These are phyloP conservation scores for Distichodus sexfasciatus DNA, from an alignment of 2,797 vertebrate species.

Conservation along the genomic window DNA sequence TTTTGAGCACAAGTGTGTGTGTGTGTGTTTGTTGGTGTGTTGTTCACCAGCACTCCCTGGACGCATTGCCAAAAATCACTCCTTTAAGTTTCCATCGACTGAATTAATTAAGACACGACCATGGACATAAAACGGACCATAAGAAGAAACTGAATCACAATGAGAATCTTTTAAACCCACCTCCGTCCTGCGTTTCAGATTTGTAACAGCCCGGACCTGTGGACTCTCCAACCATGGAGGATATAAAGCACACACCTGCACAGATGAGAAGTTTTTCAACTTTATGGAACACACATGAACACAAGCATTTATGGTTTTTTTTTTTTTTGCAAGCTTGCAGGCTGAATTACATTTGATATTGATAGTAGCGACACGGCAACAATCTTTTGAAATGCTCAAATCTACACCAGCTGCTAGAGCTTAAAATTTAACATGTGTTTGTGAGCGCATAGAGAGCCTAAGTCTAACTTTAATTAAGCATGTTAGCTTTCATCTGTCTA, in stretches of 20 bases:
- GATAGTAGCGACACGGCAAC: conserved; percentile 35
- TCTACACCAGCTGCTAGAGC: conserved; percentile 34
- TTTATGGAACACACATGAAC: not conserved
- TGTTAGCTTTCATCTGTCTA: too few species aligned
- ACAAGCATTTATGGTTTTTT: conserved; percentile 12
- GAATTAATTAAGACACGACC: not conserved
- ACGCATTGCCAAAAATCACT: not conserved
- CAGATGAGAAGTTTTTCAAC: not conserved
- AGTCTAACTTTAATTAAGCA: too few species aligned
- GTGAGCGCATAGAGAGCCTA: too few species aligned
- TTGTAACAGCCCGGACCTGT: conserved; percentile 59
- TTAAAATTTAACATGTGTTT: too few species aligned
- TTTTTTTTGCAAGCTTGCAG: conserved; percentile 12
- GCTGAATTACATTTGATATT: conserved; percentile 44
- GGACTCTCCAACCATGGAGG: conserved; percentile 36
- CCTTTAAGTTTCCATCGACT: too few species aligned
- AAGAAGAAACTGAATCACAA: not conserved
- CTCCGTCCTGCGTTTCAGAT: conserved; percentile 71
- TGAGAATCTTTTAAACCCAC: conserved; percentile 46
- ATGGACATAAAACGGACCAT: not conserved
- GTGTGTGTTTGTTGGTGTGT: not conserved
- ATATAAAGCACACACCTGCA: conserved; percentile 15
- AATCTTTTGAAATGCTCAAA: conserved; percentile 12
- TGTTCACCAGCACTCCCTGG: conserved; percentile 21
- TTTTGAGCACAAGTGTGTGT: conserved; percentile 18